Evolutionary conservation across 2,113 vertebrate species (phyloP), one percentile per base, ranked within the genome.

Genomic region (Manacus vitellinus): DNA sequence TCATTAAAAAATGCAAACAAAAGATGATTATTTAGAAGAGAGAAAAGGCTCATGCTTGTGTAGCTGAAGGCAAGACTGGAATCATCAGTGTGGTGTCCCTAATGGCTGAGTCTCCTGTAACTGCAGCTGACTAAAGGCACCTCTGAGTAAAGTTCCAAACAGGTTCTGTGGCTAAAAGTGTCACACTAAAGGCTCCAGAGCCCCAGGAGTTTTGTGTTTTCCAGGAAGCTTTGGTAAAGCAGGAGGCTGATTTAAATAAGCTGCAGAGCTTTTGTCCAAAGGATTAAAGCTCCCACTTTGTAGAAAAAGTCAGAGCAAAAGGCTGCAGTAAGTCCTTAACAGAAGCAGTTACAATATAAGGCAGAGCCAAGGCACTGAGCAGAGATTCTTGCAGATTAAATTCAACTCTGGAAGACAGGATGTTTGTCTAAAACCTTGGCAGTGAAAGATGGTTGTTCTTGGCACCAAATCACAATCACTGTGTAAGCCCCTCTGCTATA

Each of bases 401-500:
- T 93, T 65, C 56, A 78, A 1, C 76, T 87, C 70, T 92, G 92
- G 94, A 94, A 94, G 95, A 84, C 78, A 96, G 90, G 90, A 96
- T 96, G 79, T 97, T 97, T 96, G 79, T 72, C 70, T 96, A 92
- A 95, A 89, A 65, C 61, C 37, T 7, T 91, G 91, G 79, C 92
- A 96, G 76, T 51, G 52, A 61, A 75, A 56, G 79, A 68, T 67
- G 70, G 83, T 94, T 96, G 62, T 85, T 97, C 85, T 96, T 97
- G 96, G 96, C 95, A 87, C 44, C 47, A 49, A 49, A 33, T 41
- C 90, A 61, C 76, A 78, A 65, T 87, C 84, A 44, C 91, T 85
- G 65, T 75, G 74, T 21, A 88, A 95, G 63, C 68, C 76, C 55
- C 90, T 80, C 44, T 81, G 80, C 92, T 94, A 68, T 92, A 95